Evolutionary conservation across 2,888 invertebrate genomes (phyloP).

Genomic region (Cosmopolites sordidus): DNA sequence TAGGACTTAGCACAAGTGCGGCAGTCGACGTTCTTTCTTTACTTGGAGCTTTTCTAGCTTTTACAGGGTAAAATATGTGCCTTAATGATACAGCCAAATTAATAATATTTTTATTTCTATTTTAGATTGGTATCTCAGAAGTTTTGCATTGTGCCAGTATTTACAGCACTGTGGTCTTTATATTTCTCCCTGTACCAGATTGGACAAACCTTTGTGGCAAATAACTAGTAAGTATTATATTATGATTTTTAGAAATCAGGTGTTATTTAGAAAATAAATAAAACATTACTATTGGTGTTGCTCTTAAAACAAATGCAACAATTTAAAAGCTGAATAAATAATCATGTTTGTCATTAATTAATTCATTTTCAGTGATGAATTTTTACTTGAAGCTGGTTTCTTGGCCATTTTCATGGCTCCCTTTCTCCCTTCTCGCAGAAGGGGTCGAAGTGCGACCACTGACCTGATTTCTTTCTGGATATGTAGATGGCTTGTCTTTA

Average conservation of each 20-base stretch:
- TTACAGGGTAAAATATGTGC: slow-evolving; percentile 54
- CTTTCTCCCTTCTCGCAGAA: slow-evolving; percentile 48
- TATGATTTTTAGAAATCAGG: too few relatives aligned
- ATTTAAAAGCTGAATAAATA: too few relatives aligned
- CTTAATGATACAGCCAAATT: slow-evolving; percentile 3
- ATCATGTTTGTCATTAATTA: too few relatives aligned
- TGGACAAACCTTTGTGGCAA: slow-evolving; percentile 69
- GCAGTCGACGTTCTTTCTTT: slow-evolving; percentile 66
- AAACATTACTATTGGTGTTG: too few relatives aligned
- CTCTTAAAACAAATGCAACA: too few relatives aligned
- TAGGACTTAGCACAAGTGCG: slow-evolving; percentile 62
- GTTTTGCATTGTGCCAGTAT: slow-evolving; percentile 58
- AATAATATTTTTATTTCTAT: slow-evolving; percentile 5
- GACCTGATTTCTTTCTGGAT: slow-evolving; percentile 62
- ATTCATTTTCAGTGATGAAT: slow-evolving; percentile 64
- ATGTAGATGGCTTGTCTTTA: slow-evolving; percentile 67
- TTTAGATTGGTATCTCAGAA: slow-evolving; percentile 58
- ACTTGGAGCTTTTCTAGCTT: slow-evolving; percentile 60
- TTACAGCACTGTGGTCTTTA: slow-evolving; percentile 61
- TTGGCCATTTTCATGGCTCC: slow-evolving; percentile 68
- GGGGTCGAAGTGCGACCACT: slow-evolving; percentile 46
- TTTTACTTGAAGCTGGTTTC: slow-evolving; percentile 71
- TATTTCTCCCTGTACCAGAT: slow-evolving; percentile 74
- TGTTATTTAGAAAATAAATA: too few relatives aligned
- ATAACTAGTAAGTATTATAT: slow-evolving; percentile 61